Percentiles rank a stretch among this genome's conserved stretches.
Evolutionary conservation across 1,140 invertebrate genomes (phyloP).

Genomic region (Whitmania pigra): DNA sequence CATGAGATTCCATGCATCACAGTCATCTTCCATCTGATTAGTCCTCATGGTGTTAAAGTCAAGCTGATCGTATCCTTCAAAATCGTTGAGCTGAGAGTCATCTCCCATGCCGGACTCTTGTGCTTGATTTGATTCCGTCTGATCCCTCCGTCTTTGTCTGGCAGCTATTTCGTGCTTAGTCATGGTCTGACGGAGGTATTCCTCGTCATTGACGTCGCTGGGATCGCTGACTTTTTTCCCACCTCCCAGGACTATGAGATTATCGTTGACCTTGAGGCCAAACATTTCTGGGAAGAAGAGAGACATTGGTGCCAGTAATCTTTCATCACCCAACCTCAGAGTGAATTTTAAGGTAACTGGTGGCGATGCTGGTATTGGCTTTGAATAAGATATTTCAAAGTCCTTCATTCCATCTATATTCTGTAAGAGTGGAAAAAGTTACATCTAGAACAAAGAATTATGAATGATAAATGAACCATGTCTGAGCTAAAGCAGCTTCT

Average conservation of each 20-base stretch:
- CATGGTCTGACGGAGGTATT: conserved; percentile 53
- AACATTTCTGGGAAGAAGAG: conserved; percentile 78
- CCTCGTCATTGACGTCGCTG: conserved; percentile 84
- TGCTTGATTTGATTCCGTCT: background rate
- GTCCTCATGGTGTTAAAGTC: conserved; percentile 1
- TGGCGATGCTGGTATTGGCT: background rate
- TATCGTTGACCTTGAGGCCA: conserved; percentile 61
- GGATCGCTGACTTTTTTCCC: conserved; percentile 58
- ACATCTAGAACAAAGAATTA: too few relatives aligned
- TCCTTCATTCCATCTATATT: conserved; percentile 71
- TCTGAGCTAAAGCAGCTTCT: background rate
- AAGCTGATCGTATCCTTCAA: background rate
- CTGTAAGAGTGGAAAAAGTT: conserved; percentile 34
- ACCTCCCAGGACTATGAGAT: background rate
- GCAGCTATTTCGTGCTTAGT: conserved; percentile 25
- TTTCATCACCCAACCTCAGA: conserved; percentile 73
- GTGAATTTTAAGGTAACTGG: conserved; percentile 56
- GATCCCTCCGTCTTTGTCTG: background rate
- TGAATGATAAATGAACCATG: too few relatives aligned
- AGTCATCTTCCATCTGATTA: conserved; percentile 21
- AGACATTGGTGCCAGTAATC: conserved; percentile 73
- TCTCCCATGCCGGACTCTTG: conserved; percentile 4
- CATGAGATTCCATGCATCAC: conserved; percentile 48
- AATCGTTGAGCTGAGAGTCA: conserved; percentile 4
- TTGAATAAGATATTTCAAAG: conserved; percentile 50